A percentile compares a stretch with the other conserved stretches of the same genome.
Evolutionary conservation across 2,113 vertebrate species (phyloP).

Genomic region (Pao palembangensis): DNA sequence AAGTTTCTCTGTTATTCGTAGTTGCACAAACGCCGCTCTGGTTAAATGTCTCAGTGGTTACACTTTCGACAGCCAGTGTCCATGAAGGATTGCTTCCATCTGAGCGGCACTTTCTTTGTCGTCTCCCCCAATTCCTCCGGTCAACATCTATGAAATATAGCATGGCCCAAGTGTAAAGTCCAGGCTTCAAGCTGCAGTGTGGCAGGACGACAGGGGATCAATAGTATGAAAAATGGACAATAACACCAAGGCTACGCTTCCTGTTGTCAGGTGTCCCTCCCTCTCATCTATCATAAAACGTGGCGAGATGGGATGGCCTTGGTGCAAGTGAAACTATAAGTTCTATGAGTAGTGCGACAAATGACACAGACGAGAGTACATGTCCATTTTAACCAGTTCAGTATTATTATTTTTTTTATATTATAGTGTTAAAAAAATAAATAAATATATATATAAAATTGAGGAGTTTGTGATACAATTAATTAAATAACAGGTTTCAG

Average conservation of each 20-base stretch:
- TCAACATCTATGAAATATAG: slow-evolving; percentile 62
- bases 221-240: slow-evolving; percentile 66
- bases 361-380: not conserved
- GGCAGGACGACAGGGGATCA: slow-evolving; percentile 61
- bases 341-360: slow-evolving; percentile 1
- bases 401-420: too few species aligned
- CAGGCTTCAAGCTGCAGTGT: slow-evolving; percentile 46
- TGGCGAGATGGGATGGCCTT: slow-evolving; percentile 6
- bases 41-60: slow-evolving; percentile 19
- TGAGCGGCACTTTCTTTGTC: slow-evolving; percentile 26
- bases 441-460: too few species aligned
- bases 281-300: slow-evolving; percentile 53
- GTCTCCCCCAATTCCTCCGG: slow-evolving; percentile 25
- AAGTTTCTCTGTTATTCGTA: not conserved
- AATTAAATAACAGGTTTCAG: too few species aligned
- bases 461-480: too few species aligned
- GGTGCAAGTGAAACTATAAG: slow-evolving; percentile 2
- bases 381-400: too few species aligned
- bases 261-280: slow-evolving; percentile 46
- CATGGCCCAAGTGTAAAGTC: slow-evolving; percentile 52
- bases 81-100: slow-evolving; percentile 53
- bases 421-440: too few species aligned
- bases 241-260: slow-evolving; percentile 52
- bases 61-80: slow-evolving; percentile 52
- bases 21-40: slow-evolving; percentile 14